phyloP scores from a whole-genome alignment of 1,140 invertebrate genomes.

The Grapholita molesta region DNA sequence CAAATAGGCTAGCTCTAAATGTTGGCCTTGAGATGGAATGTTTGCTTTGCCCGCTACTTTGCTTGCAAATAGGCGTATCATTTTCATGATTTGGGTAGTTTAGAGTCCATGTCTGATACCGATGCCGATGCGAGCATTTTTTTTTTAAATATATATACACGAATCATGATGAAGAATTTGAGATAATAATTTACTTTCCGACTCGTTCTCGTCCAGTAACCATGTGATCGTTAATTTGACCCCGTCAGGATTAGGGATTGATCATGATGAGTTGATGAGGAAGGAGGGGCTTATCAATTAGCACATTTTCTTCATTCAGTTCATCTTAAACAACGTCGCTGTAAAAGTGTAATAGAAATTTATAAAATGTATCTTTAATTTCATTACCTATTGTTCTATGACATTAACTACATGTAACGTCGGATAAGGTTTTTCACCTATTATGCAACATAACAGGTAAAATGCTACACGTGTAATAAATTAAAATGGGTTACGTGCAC shows the following conservation, averaged over 20 bases:
- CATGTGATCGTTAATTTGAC: too few species aligned
- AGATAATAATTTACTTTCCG: too few species aligned
- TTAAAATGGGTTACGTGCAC: neutral
- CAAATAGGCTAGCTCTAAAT: neutral
- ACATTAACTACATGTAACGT: neutral
- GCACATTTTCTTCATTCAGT: too few species aligned
- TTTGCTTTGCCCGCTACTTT: neutral
- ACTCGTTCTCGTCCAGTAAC: too few species aligned
- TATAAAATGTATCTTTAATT: neutral
- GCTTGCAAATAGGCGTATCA: neutral
- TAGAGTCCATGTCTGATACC: too few species aligned
- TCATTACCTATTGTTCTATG: neutral
- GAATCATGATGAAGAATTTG: too few species aligned
- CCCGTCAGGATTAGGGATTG: too few species aligned
- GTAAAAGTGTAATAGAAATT: neutral
- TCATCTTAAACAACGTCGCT: too few species aligned
- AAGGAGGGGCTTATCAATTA: too few species aligned
- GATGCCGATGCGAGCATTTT: too few species aligned
- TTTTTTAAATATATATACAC: too few species aligned
- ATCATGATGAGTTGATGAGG: too few species aligned
- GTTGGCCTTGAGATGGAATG: slow-evolving; percentile 2
- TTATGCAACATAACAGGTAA: neutral
- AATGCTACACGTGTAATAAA: neutral
- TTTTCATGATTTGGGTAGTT: neutral
- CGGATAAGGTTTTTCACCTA: neutral